These are phyloP conservation scores for Tarsius wallacei DNA, from an alignment of 2,797 vertebrate species.

Conservation along the genomic window DNA sequence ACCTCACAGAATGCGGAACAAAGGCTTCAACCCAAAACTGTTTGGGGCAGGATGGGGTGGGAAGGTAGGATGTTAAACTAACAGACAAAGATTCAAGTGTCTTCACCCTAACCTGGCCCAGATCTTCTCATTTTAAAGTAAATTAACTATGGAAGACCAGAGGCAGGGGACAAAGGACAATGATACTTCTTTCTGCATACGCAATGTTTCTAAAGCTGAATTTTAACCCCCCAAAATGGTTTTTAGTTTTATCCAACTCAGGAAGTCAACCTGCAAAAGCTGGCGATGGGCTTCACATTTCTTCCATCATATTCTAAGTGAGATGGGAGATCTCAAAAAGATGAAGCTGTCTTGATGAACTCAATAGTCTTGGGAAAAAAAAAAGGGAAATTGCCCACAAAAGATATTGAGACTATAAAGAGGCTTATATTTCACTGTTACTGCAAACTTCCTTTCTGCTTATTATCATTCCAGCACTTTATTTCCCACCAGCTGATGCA, in stretches of 20 bases:
- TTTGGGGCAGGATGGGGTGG: neutral
- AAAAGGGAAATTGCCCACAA: slow-evolving; percentile 80
- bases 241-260: slow-evolving; percentile 28
- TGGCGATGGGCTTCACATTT: slow-evolving; percentile 62
- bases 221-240: neutral
- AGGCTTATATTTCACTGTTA: slow-evolving; percentile 81
- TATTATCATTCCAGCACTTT: slow-evolving; percentile 83
- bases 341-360: slow-evolving; percentile 82
- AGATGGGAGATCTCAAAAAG: slow-evolving; percentile 77
- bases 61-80: neutral
- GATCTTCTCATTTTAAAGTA: neutral
- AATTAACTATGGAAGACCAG: neutral
- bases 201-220: neutral
- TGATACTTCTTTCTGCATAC: neutral
- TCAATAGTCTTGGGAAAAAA: slow-evolving; percentile 80
- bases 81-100: slow-evolving; percentile 60
- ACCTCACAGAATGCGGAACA: slow-evolving; percentile 49
- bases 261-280: neutral
- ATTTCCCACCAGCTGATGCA: slow-evolving; percentile 77
- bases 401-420: slow-evolving; percentile 82
- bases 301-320: slow-evolving; percentile 56
- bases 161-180: neutral
- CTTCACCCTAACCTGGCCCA: neutral
- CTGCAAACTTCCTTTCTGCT: slow-evolving; percentile 80
- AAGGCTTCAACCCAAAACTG: slow-evolving; percentile 24